Base-by-base conservation (phyloP, 2,888 invertebrate species). In the Campoplex capitator region DNA sequence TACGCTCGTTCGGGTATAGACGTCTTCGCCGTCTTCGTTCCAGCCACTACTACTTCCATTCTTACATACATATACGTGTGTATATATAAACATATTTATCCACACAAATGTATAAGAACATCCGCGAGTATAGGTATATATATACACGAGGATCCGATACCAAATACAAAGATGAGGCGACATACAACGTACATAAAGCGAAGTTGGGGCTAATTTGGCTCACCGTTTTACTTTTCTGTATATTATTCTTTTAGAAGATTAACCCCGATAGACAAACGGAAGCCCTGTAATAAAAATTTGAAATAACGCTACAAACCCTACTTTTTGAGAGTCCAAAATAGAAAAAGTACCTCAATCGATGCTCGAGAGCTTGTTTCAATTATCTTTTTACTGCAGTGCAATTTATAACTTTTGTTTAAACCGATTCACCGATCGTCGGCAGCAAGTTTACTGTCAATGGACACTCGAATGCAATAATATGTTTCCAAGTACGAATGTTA, bases 11-110 rank as follows among this genome's bases (percentile, higher is more conserved):
- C 83, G 80, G 83, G 11, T 62, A 83, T 79, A 70, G 35, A 48
- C 65, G 67, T 84, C 68, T 74, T 80, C 65, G 75, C 67, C 84
- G 80, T 84, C 82, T 83, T 88, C 85, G 77, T 85, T 68, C 65
- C 83, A 48, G 77, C 83, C 77, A 73, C 77, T 83, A 70, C 85
- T 85, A 84, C 88, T 83, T 83, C 77, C 56, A 79, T 82, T 79
- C 76, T 71, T 82, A 80, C 84, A 35, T n/a, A 56, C 45, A 79
- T 48, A 76, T 18, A 32, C 38, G 38, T 38, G 38, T 65, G n/a
- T 79, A 74, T 85, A 71, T 51, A 73, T 76, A 78, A 38, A 62
- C 68, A 48, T 42, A 28, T n/a, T 11, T 13, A 2, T 32, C 32
- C 13, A 32, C 18, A 48, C 28, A 45, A 68, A 13, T 13, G 23